These are phyloP conservation scores for Mormyrops attenuatus DNA, from an alignment of 2,797 vertebrate genomes.

Conservation along the genomic window DNA sequence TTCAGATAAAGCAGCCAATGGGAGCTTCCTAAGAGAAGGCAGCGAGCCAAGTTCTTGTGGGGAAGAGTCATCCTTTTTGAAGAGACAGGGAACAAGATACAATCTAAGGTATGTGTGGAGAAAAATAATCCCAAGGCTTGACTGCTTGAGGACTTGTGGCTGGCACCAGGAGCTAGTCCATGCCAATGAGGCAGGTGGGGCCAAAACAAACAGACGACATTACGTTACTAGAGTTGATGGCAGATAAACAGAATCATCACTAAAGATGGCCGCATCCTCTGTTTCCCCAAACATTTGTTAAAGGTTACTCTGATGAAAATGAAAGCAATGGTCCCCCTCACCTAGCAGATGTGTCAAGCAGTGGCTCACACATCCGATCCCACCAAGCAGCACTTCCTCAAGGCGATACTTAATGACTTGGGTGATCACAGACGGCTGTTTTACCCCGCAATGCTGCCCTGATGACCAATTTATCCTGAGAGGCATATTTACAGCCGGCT, in stretches of 20 bases:
- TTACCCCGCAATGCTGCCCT: slow-evolving; percentile 43
- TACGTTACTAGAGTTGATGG: neutral
- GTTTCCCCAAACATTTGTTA: neutral
- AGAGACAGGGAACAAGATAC: neutral
- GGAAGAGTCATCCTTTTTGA: neutral
- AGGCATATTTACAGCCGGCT: slow-evolving; percentile 52
- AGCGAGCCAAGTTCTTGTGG: neutral
- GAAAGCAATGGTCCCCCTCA: neutral
- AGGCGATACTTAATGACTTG: neutral
- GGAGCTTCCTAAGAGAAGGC: neutral
- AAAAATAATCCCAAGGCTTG: neutral
- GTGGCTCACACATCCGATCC: neutral
- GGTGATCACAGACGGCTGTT: slow-evolving; percentile 56
- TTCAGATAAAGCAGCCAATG: neutral
- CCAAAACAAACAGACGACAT: neutral
- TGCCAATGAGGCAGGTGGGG: neutral
- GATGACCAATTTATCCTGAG: slow-evolving; percentile 58
- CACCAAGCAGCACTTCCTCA: neutral
- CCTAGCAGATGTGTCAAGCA: neutral
- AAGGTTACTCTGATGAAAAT: neutral
- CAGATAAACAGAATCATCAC: neutral
- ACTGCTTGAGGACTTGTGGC: neutral
- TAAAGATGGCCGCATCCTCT: neutral
- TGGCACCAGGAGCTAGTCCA: neutral
- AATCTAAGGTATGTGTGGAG: neutral